Conservation (phyloP, 2,113 vertebrate genomes). For the Equus przewalskii region DNA sequence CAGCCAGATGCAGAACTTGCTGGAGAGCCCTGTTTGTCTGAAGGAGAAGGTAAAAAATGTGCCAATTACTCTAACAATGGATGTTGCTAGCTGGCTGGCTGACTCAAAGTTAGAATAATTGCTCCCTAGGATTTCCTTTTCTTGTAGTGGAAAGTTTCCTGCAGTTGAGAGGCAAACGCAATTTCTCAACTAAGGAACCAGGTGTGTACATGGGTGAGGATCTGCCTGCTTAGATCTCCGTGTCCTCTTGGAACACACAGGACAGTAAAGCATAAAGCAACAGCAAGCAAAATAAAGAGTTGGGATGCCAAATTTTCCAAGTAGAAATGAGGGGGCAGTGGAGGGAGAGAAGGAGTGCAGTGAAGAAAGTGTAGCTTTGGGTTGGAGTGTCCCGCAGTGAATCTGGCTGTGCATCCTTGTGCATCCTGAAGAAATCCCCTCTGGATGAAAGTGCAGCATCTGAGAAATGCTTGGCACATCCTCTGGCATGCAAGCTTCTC, state of each 20-base stretch:
- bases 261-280: not conserved
- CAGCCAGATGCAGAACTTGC: not conserved
- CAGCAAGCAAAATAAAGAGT: not conserved
- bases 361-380: accelerated
- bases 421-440: not conserved
- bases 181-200: not conserved
- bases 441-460: no score
- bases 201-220: not conserved
- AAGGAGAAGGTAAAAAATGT: not conserved
- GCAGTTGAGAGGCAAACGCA: not conserved
- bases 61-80: not conserved
- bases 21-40: not conserved
- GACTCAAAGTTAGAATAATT: not conserved
- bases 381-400: not conserved
- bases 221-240: not conserved
- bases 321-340: not conserved
- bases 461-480: not conserved
- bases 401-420: not conserved
- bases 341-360: not conserved
- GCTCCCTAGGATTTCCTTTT: constrained; percentile 1
- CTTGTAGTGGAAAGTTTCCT: not conserved
- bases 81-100: not conserved
- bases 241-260: not conserved
- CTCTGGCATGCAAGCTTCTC: not conserved
- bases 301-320: not conserved